A percentile compares a stretch with the other conserved stretches of the same genome.
These are phyloP conservation scores for Venustaconcha ellipsiformis DNA, from an alignment of 1,140 invertebrate genomes.

Conservation along the genomic window DNA sequence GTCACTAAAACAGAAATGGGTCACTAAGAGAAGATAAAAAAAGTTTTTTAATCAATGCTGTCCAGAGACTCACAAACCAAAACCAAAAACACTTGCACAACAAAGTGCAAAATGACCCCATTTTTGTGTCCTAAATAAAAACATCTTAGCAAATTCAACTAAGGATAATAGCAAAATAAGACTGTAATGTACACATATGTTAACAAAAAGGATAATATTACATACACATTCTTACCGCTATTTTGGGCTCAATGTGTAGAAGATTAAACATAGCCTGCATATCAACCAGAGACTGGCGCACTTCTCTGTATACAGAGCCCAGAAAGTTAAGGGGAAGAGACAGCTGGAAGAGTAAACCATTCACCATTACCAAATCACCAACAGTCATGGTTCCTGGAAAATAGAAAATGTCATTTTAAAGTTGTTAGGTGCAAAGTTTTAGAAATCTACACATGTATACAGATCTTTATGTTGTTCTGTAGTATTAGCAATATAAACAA, in stretches of 20 bases:
- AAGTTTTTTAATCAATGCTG: not conserved
- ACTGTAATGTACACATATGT: not conserved
- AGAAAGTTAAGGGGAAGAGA: conserved; percentile 96
- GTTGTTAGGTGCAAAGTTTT: too few species aligned
- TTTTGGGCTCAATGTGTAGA: conserved; percentile 83
- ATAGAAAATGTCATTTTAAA: too few species aligned
- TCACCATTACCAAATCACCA: conserved; percentile 99
- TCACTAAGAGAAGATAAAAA: not conserved
- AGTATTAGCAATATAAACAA: too few species aligned
- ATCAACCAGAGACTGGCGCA: conserved; percentile 95
- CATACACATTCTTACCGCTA: conserved; percentile 75
- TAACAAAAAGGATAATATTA: not conserved
- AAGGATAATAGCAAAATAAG: not conserved
- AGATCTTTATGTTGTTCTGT: too few species aligned
- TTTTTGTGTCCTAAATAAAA: not conserved
- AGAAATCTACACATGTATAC: too few species aligned
- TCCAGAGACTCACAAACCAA: too few species aligned
- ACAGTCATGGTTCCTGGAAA: conserved; percentile 93
- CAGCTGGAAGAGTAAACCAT: conserved; percentile 97
- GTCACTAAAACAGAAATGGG: too few species aligned
- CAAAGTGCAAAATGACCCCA: not conserved
- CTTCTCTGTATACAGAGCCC: conserved; percentile 98
- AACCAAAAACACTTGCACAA: not conserved
- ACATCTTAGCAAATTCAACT: not conserved
- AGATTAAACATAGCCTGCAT: conserved; percentile 99